Evolutionary conservation across 2,113 vertebrate genomes (phyloP).

Genomic region (Lipotes vexillifer): DNA sequence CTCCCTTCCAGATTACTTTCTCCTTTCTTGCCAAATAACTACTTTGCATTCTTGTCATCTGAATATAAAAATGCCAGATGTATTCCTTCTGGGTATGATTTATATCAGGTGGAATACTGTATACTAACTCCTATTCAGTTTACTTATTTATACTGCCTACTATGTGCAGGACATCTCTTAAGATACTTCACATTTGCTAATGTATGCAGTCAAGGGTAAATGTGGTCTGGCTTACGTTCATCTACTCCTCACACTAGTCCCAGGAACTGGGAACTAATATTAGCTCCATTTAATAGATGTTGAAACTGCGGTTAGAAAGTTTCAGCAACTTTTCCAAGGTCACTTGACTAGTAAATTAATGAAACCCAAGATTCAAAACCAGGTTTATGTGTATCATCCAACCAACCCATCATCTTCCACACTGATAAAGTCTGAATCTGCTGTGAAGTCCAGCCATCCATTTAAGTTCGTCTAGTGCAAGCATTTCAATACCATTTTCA

Average conservation of each 20-base stretch:
- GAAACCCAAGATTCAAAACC: not conserved
- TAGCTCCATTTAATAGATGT: not conserved
- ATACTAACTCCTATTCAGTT: not conserved
- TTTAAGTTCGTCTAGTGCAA: not conserved
- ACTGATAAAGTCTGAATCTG: not conserved
- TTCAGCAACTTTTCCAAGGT: not conserved
- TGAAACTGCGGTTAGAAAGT: not conserved
- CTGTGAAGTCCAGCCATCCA: not conserved
- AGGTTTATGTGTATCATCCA: not conserved
- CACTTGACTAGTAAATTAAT: not conserved
- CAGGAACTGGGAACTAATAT: not conserved
- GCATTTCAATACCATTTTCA: not conserved
- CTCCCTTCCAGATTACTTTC: not conserved
- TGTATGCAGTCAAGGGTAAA: not conserved
- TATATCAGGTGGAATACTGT: not conserved
- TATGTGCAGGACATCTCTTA: not conserved
- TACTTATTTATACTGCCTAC: not conserved
- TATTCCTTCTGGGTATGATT: not conserved
- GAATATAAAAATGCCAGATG: not conserved
- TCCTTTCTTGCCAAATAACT: not conserved
- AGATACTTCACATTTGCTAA: not conserved
- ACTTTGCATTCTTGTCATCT: not conserved
- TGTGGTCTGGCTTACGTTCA: not conserved
- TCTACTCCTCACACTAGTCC: not conserved
- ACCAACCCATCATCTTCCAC: not conserved